These are phyloP conservation scores for Pocillopora meandrina DNA, from an alignment of 92 coral and sea anemone genomes.

Conservation along the genomic window DNA sequence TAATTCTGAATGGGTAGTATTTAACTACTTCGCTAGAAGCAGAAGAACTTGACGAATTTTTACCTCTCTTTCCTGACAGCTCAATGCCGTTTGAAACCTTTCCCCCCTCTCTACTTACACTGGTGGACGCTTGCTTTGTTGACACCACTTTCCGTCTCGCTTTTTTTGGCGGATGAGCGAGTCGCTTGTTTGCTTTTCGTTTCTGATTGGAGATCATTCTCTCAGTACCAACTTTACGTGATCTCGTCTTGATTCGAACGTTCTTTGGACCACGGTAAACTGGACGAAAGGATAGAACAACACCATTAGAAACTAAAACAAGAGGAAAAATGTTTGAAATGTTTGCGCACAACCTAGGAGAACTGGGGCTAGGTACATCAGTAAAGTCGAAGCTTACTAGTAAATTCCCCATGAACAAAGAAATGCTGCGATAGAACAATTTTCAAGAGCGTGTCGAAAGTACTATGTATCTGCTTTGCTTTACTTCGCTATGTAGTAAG, in stretches of 20 bases:
- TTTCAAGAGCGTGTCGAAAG: no score
- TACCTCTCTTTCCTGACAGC: neutral
- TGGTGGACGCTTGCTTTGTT: neutral
- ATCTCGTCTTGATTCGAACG: neutral
- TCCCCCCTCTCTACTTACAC: neutral
- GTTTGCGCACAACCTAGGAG: no score
- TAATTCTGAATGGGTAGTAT: conserved; percentile 42
- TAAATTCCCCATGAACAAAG: no score
- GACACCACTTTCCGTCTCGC: neutral
- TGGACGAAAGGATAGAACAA: neutral
- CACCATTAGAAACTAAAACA: neutral
- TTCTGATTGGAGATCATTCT: neutral
- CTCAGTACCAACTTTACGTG: neutral
- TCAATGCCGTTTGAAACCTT: neutral
- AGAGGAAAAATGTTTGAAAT: no score
- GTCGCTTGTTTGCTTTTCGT: conserved; percentile 16
- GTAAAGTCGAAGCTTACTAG: no score
- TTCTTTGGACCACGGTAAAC: neutral
- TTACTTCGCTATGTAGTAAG: no score
- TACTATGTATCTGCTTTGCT: no score
- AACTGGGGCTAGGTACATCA: no score
- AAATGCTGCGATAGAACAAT: no score
- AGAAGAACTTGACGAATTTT: conserved; percentile 3
- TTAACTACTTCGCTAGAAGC: neutral
- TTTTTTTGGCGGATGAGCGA: conserved; percentile 10